These are phyloP conservation scores for Brachymystax lenok DNA, from an alignment of 2,797 vertebrate species.

Conservation along the genomic window DNA sequence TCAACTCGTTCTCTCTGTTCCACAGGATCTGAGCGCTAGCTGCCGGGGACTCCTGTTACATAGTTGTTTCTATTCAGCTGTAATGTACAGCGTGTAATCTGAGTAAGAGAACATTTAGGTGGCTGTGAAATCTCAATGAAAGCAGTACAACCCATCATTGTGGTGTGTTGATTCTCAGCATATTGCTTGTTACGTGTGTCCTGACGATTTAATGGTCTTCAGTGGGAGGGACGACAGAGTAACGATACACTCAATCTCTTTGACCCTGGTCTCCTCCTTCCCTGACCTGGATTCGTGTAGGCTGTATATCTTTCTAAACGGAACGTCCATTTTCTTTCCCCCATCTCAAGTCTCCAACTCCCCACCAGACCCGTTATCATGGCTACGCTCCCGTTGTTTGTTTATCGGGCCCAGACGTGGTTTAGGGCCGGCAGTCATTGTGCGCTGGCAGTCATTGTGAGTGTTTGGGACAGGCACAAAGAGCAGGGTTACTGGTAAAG, in stretches of 20 bases:
- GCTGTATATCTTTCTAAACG: constrained; percentile 40
- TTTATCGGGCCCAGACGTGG: constrained; percentile 14
- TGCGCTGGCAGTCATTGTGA: constrained; percentile 24
- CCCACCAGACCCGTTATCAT: constrained; percentile 26
- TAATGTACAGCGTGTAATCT: background rate
- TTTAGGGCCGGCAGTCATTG: too few relatives aligned
- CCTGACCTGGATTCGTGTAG: constrained; percentile 42
- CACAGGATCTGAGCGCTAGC: constrained; percentile 33
- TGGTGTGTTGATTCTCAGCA: background rate
- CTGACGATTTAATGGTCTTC: constrained; percentile 3
- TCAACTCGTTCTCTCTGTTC: constrained; percentile 1
- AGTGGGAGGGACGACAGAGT: constrained; percentile 28
- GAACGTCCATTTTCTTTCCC: background rate
- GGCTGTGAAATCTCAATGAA: background rate
- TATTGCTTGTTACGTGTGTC: background rate
- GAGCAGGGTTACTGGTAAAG: constrained; percentile 14
- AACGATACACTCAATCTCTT: constrained; percentile 44
- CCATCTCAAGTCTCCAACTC: constrained; percentile 19
- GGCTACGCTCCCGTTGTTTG: constrained; percentile 44
- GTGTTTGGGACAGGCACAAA: constrained; percentile 15
- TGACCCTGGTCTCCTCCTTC: constrained; percentile 42
- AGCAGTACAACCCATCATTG: background rate
- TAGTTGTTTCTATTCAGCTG: constrained; percentile 12
- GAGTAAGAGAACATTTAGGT: background rate
- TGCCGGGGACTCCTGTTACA: constrained; percentile 31